These are phyloP conservation scores for Varroa destructor DNA, from an alignment of 1,140 invertebrate genomes.

Conservation along the genomic window DNA sequence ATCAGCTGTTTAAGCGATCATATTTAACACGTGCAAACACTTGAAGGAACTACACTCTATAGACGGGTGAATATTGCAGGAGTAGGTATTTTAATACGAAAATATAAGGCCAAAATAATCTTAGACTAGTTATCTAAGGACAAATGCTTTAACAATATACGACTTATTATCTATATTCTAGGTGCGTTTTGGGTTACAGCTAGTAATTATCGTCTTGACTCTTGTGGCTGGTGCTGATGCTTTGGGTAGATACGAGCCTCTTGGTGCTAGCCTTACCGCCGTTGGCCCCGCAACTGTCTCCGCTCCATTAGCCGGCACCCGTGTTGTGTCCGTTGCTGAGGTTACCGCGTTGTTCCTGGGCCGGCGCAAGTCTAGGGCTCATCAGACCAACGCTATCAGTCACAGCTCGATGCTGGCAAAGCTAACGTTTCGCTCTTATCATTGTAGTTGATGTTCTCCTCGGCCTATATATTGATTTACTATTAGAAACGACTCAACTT, in stretches of 20 bases:
- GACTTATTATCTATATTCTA: too few species aligned
- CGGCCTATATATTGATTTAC: neutral
- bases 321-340: neutral
- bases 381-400: neutral
- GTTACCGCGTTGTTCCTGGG: neutral
- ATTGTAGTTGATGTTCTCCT: neutral
- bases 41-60: too few species aligned
- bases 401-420: conserved; percentile 4
- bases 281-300: neutral
- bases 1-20: too few species aligned
- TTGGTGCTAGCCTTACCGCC: neutral
- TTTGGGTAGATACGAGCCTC: neutral
- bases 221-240: conserved; percentile 8
- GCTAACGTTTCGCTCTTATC: neutral
- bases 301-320: conserved; percentile 1
- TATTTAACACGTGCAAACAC: too few species aligned
- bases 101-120: too few species aligned
- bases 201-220: neutral
- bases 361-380: neutral
- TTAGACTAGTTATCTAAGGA: too few species aligned
- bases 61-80: too few species aligned
- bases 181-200: neutral
- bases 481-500: too few species aligned
- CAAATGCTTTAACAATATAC: too few species aligned
- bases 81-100: too few species aligned